These are phyloP conservation scores for Melanostoma mellinum DNA, from an alignment of 2,888 invertebrate species.

Conservation along the genomic window DNA sequence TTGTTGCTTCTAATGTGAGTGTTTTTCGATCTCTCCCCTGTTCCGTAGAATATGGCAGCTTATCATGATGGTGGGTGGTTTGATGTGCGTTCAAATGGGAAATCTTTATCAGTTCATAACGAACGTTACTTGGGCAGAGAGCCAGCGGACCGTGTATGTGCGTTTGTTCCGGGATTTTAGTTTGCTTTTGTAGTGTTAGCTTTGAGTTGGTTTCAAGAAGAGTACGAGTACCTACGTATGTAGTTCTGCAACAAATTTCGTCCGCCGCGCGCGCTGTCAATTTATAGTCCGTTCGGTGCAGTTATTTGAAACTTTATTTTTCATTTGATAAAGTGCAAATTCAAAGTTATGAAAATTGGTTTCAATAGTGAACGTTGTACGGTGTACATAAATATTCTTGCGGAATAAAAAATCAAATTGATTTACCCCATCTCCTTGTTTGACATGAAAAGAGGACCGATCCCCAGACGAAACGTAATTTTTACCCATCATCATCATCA, in stretches of 20 bases:
- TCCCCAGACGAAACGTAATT: slow-evolving; percentile 6
- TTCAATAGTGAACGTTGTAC: no score
- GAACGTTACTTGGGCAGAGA: slow-evolving; percentile 74
- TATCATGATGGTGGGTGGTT: slow-evolving; percentile 59
- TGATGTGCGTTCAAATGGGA: slow-evolving; percentile 73
- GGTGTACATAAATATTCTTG: no score
- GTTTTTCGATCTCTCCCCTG: slow-evolving; percentile 49
- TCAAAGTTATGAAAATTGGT: no score
- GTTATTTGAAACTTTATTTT: no score
- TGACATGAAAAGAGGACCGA: slow-evolving; percentile 29
- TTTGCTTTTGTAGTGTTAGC: slow-evolving; percentile 57
- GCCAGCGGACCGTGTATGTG: slow-evolving; percentile 62
- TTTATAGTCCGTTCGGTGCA: no score
- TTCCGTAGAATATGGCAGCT: slow-evolving; percentile 64
- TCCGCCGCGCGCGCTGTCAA: no score
- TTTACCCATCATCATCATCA: no score
- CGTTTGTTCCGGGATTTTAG: slow-evolving; percentile 61
- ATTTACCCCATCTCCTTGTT: no score
- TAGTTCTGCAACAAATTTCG: no score
- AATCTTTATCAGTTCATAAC: slow-evolving; percentile 77
- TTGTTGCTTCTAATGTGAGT: slow-evolving; percentile 65
- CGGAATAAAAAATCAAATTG: no score
- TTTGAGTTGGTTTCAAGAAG: slow-evolving; percentile 39
- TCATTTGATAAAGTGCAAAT: no score
- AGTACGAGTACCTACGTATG: slow-evolving; percentile 11